A percentile compares a stretch with the other conserved stretches of the same genome.
Evolutionary conservation across 2,113 vertebrate species (phyloP).

Genomic region (Arizona elegans): DNA sequence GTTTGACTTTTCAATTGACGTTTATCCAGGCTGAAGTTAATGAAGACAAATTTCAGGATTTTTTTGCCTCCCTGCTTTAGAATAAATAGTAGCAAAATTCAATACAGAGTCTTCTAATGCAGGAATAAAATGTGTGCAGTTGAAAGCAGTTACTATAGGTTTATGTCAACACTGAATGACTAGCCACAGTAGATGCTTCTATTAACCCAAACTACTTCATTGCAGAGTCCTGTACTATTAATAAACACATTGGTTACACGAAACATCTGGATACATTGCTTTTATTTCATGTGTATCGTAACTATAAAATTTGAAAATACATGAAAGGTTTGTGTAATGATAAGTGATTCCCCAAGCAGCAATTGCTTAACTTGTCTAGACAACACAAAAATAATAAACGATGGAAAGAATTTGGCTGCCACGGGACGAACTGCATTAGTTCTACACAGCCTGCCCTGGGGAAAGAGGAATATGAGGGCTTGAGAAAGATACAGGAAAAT

Average conservation of each 20-base stretch:
- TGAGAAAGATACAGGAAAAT: background rate
- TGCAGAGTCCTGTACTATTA: background rate
- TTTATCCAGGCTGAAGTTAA: background rate
- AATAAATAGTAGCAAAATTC: background rate
- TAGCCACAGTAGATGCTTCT: background rate
- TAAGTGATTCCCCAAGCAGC: background rate
- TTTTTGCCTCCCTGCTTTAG: background rate
- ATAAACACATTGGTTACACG: constrained; percentile 13
- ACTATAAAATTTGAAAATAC: background rate
- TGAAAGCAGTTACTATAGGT: background rate
- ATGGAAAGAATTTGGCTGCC: background rate
- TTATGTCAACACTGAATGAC: constrained; percentile 12
- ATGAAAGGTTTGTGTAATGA: background rate
- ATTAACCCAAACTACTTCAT: background rate
- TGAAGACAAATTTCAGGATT: background rate
- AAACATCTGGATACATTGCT: constrained; percentile 30
- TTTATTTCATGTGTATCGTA: background rate
- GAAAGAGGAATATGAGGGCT: background rate
- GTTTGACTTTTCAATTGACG: background rate
- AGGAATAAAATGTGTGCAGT: background rate
- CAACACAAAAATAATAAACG: background rate
- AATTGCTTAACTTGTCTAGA: background rate
- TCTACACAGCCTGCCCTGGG: background rate
- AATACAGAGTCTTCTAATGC: background rate
- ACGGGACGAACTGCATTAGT: background rate